Percentiles rank a stretch among this genome's conserved stretches.
phyloP scores from a whole-genome alignment of 2,113 vertebrate genomes.

The Alexandromys fortis region DNA sequence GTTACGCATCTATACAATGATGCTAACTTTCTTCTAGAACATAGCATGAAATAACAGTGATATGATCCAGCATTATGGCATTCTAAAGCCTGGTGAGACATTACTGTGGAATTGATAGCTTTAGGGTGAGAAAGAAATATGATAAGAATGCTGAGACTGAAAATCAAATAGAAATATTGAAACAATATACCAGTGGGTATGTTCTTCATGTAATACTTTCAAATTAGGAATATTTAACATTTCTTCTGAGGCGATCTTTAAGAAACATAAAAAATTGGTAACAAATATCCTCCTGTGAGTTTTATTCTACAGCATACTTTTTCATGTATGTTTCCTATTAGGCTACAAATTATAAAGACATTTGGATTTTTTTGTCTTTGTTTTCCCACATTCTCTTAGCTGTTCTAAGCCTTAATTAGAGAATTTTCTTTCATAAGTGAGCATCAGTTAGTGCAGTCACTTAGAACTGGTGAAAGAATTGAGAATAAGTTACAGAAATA shows the following conservation, averaged over 20 bases:
- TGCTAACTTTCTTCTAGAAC: background rate
- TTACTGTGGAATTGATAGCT: background rate
- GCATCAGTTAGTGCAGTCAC: background rate
- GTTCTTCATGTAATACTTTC: background rate
- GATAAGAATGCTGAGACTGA: background rate
- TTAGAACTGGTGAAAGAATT: background rate
- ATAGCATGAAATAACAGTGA: background rate
- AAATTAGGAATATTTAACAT: background rate
- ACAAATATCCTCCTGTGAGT: background rate
- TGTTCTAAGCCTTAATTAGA: background rate
- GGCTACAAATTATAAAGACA: background rate
- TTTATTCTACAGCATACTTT: background rate
- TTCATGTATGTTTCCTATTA: background rate
- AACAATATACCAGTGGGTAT: background rate
- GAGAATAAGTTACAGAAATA: background rate
- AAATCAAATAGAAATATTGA: background rate
- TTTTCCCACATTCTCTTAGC: background rate
- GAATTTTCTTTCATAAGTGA: background rate
- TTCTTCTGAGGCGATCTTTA: conserved; percentile 14
- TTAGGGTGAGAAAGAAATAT: background rate
- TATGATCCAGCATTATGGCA: background rate
- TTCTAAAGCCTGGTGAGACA: conserved; percentile 5
- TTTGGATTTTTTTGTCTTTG: no score
- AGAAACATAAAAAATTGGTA: background rate
- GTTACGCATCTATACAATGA: background rate